These are phyloP conservation scores for Squalus acanthias DNA, from an alignment of 2,797 vertebrate genomes.

Conservation along the genomic window DNA sequence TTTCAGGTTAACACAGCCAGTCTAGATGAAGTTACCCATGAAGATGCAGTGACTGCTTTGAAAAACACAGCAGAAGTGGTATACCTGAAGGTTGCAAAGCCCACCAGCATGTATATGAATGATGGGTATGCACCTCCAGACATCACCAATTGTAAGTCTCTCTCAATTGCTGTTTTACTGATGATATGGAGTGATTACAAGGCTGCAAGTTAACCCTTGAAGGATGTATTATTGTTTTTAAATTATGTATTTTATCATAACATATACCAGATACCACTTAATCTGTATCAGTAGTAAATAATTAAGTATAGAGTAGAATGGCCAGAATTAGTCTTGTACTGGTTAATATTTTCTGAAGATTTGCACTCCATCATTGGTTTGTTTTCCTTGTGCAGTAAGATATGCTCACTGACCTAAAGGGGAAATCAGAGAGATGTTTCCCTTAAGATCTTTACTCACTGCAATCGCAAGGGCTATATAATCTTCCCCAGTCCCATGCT, in stretches of 20 bases:
- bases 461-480: neutral
- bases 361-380: neutral
- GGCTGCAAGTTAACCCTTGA: neutral
- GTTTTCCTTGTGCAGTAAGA: neutral
- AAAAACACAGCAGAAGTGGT: conserved; percentile 95
- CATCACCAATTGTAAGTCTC: conserved; percentile 82
- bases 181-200: neutral
- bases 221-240: neutral
- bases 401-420: neutral
- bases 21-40: conserved; percentile 90
- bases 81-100: conserved; percentile 90
- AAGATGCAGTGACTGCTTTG: conserved; percentile 91
- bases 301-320: neutral
- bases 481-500: neutral
- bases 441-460: neutral
- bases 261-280: neutral
- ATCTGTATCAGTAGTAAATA: neutral
- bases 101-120: conserved; percentile 88
- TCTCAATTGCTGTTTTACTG: neutral
- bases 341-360: neutral
- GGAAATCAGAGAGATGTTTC: neutral
- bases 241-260: neutral
- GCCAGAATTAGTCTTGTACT: neutral
- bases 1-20: conserved; percentile 79
- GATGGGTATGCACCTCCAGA: conserved; percentile 86